Base-by-base conservation (phyloP, 2,797 vertebrate species). In the Allobates femoralis region DNA sequence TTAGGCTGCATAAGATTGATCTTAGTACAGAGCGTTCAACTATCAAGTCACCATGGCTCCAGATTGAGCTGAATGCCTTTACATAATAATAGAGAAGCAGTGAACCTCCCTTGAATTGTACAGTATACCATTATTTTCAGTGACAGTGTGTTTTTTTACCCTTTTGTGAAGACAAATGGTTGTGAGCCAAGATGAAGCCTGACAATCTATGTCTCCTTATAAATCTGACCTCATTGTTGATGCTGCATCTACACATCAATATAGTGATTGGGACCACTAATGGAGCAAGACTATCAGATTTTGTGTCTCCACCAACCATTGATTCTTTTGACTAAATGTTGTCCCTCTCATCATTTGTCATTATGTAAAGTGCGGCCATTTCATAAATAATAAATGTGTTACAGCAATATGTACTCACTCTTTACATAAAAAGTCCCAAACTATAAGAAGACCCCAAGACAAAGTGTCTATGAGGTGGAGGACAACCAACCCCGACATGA, bases 361-460 rank as follows among this genome's bases (percentile, higher is more conserved):
- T 73, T 82, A 11, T 73, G 3, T 21, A 5, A 74, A 74, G 69
- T 83, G 81, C 21, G 32, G 41, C 32, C 56, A 50, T 41, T 60
- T 75, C 71, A 50, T 84, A 62, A 84, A 82, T 82, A 82, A 82
- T 82, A 82, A 53, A 82, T 82, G 51, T 23, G 41, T 71, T 71
- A 46, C 62, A 66, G 62, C n/a, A 46, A 66, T 19, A 41, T 7
- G 4, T n/a, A 46, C 37, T 2, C n/a, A 66, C 26, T 66, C 58
- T 30, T 50, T 80, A 66, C 60, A 46, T 8, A 1, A 37, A 21
- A 32, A 71, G 37, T 23, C 30, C 30, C 16, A 69, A 5, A n/a
- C 37, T 46, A 46, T n/a, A n/a, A 12, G 26, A 66, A 66, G 26
- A 11, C 1, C 28, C 62, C 62, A 30, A 14, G 2, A 18, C 14